Conservation (phyloP, 2,797 vertebrate species). For the Peromyscus melanophrys region DNA sequence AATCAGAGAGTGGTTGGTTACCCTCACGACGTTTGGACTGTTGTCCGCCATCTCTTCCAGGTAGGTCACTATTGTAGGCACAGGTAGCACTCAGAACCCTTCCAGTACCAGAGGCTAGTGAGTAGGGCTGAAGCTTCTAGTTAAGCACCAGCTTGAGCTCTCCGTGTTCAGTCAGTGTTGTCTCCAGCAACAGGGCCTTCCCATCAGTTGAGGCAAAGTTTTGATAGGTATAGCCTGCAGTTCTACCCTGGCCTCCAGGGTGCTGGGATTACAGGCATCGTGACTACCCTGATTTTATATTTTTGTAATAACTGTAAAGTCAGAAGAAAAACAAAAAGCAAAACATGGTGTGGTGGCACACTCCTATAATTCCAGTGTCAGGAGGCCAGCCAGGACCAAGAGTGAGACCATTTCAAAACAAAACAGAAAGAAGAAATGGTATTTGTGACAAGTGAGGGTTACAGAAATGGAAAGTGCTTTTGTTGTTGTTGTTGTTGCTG, state of each 20-base stretch:
- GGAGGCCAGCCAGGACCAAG: not conserved
- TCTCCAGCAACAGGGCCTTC: too few relatives aligned
- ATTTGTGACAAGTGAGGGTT: not conserved
- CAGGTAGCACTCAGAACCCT: not conserved
- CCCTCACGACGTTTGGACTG: not conserved
- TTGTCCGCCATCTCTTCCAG: not conserved
- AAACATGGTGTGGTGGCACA: not conserved
- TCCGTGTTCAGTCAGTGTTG: not conserved
- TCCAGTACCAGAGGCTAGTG: not conserved
- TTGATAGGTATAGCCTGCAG: not conserved
- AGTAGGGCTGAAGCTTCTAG: not conserved
- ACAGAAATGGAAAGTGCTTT: not conserved
- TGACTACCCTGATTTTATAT: not conserved
- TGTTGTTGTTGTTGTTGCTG: too few relatives aligned
- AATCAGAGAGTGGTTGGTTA: not conserved
- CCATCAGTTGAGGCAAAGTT: not conserved
- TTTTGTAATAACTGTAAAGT: not conserved
- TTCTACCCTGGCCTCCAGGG: not conserved
- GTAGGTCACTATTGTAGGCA: not conserved
- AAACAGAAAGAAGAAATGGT: not conserved
- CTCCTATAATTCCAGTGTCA: not conserved
- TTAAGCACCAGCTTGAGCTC: not conserved
- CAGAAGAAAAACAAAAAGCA: not conserved
- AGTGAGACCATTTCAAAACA: too few relatives aligned
- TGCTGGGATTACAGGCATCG: not conserved